phyloP scores from a whole-genome alignment of 2,888 invertebrate species.

The Spisula subtruncata region DNA sequence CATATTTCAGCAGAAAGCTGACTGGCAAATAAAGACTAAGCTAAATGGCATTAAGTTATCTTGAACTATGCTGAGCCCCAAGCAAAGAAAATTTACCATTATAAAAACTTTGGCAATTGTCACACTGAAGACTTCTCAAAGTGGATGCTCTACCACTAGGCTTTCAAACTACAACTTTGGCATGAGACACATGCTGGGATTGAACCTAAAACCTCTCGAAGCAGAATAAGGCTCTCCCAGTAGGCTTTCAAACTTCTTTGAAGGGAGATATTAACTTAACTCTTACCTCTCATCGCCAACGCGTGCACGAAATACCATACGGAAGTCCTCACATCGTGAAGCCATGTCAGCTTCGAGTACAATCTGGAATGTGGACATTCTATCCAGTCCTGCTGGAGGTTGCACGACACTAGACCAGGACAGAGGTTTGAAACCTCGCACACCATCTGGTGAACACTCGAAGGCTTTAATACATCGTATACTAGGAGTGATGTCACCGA shows the following conservation, averaged over 20 bases:
- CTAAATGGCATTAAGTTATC: too few species aligned
- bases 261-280: neutral
- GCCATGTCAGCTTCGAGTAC: slow-evolving; percentile 89
- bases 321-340: slow-evolving; percentile 89
- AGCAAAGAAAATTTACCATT: too few species aligned
- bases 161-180: neutral
- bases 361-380: slow-evolving; percentile 87
- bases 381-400: slow-evolving; percentile 86
- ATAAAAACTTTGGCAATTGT: too few species aligned
- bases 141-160: neutral
- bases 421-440: slow-evolving; percentile 82
- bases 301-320: slow-evolving; percentile 89
- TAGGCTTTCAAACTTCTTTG: too few species aligned
- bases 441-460: slow-evolving; percentile 86
- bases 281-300: slow-evolving; percentile 80
- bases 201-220: neutral
- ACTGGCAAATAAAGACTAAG: too few species aligned
- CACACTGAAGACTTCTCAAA: neutral
- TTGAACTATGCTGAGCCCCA: too few species aligned
- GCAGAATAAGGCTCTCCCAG: too few species aligned
- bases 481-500: slow-evolving; percentile 88
- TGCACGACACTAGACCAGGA: slow-evolving; percentile 83
- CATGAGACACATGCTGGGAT: neutral
- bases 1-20: too few species aligned
- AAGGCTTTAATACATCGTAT: slow-evolving; percentile 87